phyloP scores from a whole-genome alignment of 2,888 invertebrate genomes.

The Baccha elongata region DNA sequence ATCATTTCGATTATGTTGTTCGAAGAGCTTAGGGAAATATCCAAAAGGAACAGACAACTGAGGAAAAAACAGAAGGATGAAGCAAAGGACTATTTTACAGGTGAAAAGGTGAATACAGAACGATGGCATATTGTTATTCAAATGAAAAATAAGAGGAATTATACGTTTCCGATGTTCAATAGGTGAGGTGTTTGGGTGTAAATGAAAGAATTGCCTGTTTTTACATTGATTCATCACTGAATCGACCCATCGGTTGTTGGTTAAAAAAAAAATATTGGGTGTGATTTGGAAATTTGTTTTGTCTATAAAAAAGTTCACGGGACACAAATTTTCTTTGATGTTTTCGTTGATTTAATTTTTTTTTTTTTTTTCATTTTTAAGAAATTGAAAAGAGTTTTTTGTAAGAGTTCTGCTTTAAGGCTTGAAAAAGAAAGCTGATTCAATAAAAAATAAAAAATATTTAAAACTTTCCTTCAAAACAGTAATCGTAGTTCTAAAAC shows the following conservation, averaged over 20 bases:
- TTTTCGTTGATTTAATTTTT: no score
- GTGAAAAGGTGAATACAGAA: conserved; percentile 22
- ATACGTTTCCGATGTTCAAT: conserved; percentile 17
- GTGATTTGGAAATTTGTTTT: conserved; percentile 17
- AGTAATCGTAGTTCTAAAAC: not conserved
- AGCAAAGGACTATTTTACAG: conserved; percentile 4
- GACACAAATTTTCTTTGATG: conserved; percentile 21
- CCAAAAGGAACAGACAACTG: not conserved
- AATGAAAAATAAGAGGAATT: conserved; percentile 55
- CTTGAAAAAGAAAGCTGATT: not conserved
- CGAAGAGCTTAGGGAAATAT: conserved; percentile 54
- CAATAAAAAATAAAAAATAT: not conserved
- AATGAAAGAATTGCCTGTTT: conserved; percentile 33
- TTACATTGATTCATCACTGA: conserved; percentile 10
- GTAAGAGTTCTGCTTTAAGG: not conserved
- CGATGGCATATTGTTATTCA: conserved; percentile 53
- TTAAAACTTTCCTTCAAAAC: not conserved
- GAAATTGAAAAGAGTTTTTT: not conserved
- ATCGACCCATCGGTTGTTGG: not conserved
- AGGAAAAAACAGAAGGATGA: not conserved
- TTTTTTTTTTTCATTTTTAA: not conserved
- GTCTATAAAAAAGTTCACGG: conserved; percentile 18
- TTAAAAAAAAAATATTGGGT: conserved; percentile 8
- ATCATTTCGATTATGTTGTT: conserved; percentile 59
- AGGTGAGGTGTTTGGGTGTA: not conserved